A percentile compares a stretch with the other conserved stretches of the same genome.
Evolutionary conservation across 2,113 vertebrate genomes (phyloP).

Genomic region (Actinemys pallida): DNA sequence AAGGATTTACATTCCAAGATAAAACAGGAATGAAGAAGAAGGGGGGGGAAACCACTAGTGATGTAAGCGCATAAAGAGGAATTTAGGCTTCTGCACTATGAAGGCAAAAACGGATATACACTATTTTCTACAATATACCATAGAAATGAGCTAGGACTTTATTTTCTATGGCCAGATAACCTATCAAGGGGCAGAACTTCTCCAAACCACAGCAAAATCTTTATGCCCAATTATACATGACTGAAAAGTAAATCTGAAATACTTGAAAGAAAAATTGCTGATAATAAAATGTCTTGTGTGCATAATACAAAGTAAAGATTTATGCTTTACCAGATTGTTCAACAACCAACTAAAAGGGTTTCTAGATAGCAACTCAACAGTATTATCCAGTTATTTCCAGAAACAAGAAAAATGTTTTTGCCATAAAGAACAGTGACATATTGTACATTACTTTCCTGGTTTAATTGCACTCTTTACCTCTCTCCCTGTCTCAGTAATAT

Average conservation of each 20-base stretch:
- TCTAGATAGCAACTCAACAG: slow-evolving; percentile 37
- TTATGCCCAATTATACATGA: slow-evolving; percentile 40
- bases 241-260: slow-evolving; percentile 56
- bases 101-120: neutral
- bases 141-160: slow-evolving; percentile 22
- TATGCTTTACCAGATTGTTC: slow-evolving; percentile 65
- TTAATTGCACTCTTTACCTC: slow-evolving; percentile 44
- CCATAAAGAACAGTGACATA: slow-evolving; percentile 35
- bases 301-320: slow-evolving; percentile 69
- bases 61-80: slow-evolving; percentile 6
- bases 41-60: neutral
- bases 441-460: slow-evolving; percentile 30
- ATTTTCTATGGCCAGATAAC: slow-evolving; percentile 38
- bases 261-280: slow-evolving; percentile 72
- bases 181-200: slow-evolving; percentile 29
- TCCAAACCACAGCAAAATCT: neutral
- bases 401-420: slow-evolving; percentile 44
- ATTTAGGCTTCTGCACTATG: neutral
- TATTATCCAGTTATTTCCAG: slow-evolving; percentile 57
- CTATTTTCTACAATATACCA: neutral
- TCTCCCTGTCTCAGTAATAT: slow-evolving; percentile 8
- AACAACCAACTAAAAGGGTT: slow-evolving; percentile 45
- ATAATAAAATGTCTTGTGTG: slow-evolving; percentile 70
- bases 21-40: neutral
- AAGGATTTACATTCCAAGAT: slow-evolving; percentile 32